Evolutionary conservation across 2,113 vertebrate genomes (phyloP), one percentile per base, ranked within the genome.

Genomic region (Argyrosomus japonicus): DNA sequence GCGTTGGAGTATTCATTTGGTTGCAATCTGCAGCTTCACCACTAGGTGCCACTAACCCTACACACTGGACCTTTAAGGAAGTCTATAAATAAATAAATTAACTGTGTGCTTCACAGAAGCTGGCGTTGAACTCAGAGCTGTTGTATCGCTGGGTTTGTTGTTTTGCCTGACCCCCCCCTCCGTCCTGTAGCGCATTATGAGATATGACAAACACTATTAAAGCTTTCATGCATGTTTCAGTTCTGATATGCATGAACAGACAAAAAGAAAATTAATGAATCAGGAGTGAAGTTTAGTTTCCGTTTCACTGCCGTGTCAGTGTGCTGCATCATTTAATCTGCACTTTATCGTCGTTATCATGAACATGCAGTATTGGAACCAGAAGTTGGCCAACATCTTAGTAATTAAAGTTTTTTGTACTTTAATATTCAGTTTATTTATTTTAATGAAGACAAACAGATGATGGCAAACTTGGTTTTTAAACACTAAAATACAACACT

Each of bases 311-410:
- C 21, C 11, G 19, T 65, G 15, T 14, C n/a, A 54, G 29, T 62
- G 61, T 21, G 64, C 25, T 19, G 4, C 21, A 25, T n/a, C 1
- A 17, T 67, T 65, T 50, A 47, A 78, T 72, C 4, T 80, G 36
- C 64, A 82, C 14, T 75, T 21, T 58, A 57, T 58, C 36, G 79
- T 75, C 29, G 56, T 65, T 27, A 40, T 61, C 9, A 69, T 14
- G 29, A 62, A 80, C 82, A 88, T 91, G 88, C 85, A 73, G 74
- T 36, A 81, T 32, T 73, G 69, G 68, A 67, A 89, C 64, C 77
- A 85, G 21, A 85, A 82, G 76, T 88, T 83, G 78, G 81, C 84
- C 89, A 87, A 75, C 74, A 87, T 88, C 81, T 53, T 53, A 21
- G 19, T 70, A 7, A 36, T 36, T 36, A 36, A 36, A 36, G 32